Evolutionary conservation across 2,797 vertebrate genomes (phyloP).

Genomic region (Coccyzus lansbergi): DNA sequence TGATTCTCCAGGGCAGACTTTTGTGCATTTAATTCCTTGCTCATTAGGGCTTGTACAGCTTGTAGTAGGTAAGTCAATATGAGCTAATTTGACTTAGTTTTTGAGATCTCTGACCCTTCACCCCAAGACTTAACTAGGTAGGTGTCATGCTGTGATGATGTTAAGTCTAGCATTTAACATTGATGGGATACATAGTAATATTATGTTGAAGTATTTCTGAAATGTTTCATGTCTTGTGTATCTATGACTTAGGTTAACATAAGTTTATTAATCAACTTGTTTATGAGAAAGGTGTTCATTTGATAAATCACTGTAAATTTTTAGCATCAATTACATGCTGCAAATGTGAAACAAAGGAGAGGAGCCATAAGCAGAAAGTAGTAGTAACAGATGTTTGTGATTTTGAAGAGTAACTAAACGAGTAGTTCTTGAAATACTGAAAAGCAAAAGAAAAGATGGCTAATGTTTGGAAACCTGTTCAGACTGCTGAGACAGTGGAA

Average conservation of each 20-base stretch:
- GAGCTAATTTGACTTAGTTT: not conserved
- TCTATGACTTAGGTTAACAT: not conserved
- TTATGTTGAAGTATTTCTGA: not conserved
- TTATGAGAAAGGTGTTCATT: not conserved
- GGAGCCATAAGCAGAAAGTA: not conserved
- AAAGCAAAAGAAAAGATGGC: not conserved
- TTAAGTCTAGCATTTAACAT: not conserved
- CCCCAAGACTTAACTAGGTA: not conserved
- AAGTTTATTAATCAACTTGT: not conserved
- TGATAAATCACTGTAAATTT: not conserved
- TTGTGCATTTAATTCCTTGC: not conserved
- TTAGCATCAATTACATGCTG: not conserved
- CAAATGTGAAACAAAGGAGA: not conserved
- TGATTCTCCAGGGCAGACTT: constrained; percentile 18
- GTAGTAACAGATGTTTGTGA: not conserved
- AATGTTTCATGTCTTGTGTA: not conserved
- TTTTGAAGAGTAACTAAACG: not conserved
- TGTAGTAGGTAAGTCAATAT: not conserved
- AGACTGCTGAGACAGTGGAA: not conserved
- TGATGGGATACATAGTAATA: not conserved
- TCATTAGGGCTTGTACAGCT: not conserved
- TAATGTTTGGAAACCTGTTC: not conserved
- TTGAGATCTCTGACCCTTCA: not conserved
- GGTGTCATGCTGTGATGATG: not conserved
- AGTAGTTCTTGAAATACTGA: not conserved